A percentile compares a stretch with the other conserved stretches of the same genome.
These are phyloP conservation scores for Diuraphis noxia DNA, from an alignment of 1,140 invertebrate species.

Conservation along the genomic window DNA sequence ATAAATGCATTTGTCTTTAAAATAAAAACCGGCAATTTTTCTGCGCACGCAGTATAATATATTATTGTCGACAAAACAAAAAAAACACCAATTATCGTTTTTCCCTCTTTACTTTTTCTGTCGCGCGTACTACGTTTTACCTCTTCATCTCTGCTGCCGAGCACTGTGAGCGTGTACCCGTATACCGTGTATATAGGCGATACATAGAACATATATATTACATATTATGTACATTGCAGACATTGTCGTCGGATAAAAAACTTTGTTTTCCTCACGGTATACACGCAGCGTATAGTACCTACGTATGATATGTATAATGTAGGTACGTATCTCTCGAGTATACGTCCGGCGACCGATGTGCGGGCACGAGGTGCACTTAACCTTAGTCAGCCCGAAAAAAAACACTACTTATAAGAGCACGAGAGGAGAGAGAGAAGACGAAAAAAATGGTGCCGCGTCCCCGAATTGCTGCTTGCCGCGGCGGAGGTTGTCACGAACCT, in stretches of 20 bases:
- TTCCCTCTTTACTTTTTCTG: background rate
- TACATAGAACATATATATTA: background rate
- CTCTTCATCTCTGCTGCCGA: background rate
- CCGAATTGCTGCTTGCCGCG: background rate
- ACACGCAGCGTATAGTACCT: background rate
- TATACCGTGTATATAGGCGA: background rate
- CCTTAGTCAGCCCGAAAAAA: constrained; percentile 35
- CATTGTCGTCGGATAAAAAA: background rate
- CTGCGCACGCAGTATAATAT: background rate
- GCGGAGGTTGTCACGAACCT: constrained; percentile 35
- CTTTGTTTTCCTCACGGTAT: background rate
- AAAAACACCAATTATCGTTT: constrained; percentile 36
- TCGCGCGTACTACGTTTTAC: background rate
- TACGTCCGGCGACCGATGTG: background rate
- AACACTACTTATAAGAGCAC: too few relatives aligned
- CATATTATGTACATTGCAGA: background rate
- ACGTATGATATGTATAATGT: background rate
- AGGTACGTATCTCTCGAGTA: background rate
- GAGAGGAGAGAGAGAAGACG: background rate
- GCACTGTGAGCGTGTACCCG: background rate
- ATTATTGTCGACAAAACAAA: background rate
- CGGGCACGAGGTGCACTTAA: background rate
- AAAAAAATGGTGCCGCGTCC: constrained; percentile 12
- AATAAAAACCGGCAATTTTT: constrained; percentile 23
- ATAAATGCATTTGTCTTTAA: constrained; percentile 22